phyloP scores from a whole-genome alignment of 2,113 vertebrate species.

The Sapajus apella region DNA sequence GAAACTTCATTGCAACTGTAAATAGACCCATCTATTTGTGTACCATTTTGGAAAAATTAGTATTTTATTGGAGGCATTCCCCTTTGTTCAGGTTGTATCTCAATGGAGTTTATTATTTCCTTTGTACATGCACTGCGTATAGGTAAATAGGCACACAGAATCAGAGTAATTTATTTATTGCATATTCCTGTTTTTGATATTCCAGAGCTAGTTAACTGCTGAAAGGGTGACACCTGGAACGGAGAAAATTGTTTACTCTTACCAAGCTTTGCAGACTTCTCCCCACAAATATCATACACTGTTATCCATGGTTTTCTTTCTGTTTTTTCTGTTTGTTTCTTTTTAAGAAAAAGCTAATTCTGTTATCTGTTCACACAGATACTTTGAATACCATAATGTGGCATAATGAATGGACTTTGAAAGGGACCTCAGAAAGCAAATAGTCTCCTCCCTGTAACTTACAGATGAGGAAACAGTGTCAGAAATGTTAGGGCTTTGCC shows the following conservation, averaged over 20 bases:
- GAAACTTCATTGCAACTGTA: background rate
- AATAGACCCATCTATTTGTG: background rate
- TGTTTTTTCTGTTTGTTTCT: background rate
- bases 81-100: background rate
- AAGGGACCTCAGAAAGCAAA: background rate
- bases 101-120: background rate
- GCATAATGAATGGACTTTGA: background rate
- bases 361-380: background rate
- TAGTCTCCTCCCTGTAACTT: background rate
- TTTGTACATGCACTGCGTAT: background rate
- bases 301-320: background rate
- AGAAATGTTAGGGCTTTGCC: background rate
- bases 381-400: background rate
- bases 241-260: background rate
- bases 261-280: background rate
- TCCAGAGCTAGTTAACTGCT: background rate
- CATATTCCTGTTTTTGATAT: background rate
- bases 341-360: background rate
- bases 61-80: background rate
- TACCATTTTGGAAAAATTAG: background rate
- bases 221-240: background rate
- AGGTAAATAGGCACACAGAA: background rate
- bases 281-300: background rate
- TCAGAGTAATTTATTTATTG: background rate
- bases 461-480: background rate